Evolutionary conservation across 1,140 invertebrate genomes (phyloP).

Genomic region (Tetramorium simillimum): DNA sequence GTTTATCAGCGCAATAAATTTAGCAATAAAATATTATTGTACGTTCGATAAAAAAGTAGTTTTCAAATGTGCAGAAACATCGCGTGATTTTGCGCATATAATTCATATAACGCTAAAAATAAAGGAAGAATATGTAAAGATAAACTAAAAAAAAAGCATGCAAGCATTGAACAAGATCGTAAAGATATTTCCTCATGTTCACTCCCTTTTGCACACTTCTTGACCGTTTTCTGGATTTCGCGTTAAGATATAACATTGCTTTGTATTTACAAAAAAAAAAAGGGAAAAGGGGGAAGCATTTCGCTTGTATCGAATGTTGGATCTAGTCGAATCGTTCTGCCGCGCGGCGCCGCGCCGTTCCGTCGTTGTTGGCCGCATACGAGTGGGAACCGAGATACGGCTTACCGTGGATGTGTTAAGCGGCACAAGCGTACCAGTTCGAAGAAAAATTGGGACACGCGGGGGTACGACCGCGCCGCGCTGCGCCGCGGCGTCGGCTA

Average conservation of each 20-base stretch:
- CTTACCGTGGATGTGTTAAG: neutral
- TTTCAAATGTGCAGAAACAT: neutral
- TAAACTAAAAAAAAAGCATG: neutral
- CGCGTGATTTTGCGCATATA: neutral
- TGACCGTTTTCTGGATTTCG: neutral
- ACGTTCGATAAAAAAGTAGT: neutral
- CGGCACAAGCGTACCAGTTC: constrained; percentile 45
- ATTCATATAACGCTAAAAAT: neutral
- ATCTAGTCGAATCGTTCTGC: neutral
- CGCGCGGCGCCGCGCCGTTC: neutral
- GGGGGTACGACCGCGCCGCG: constrained; percentile 10
- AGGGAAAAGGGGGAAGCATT: neutral
- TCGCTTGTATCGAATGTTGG: neutral
- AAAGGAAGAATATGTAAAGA: neutral
- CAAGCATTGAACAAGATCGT: neutral
- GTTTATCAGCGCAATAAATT: neutral
- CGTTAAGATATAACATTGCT: neutral
- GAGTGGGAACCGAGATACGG: neutral
- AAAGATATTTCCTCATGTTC: neutral
- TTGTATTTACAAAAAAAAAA: neutral
- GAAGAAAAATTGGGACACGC: constrained; percentile 80
- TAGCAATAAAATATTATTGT: no score
- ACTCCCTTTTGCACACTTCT: neutral
- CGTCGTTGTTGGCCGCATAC: neutral
- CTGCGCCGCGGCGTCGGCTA: constrained; percentile 8